Conservation (phyloP, 2,888 invertebrate genomes). For the Athalia rosae region DNA sequence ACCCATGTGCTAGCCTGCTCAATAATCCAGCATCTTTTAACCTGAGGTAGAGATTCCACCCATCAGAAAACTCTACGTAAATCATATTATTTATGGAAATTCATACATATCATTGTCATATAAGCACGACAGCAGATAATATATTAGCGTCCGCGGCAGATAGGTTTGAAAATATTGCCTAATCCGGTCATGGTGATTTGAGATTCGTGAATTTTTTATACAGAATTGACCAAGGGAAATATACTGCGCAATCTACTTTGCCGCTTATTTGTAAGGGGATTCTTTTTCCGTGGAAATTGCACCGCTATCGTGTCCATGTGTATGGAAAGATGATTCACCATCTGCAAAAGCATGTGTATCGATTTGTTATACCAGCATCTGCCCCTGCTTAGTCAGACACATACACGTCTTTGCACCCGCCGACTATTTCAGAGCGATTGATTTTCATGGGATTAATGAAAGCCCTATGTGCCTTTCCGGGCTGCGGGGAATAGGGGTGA, state of each 20-base stretch:
- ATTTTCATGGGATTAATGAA: neutral
- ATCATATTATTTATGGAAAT: conserved; percentile 5
- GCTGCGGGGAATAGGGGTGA: no score
- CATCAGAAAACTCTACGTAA: conserved; percentile 77
- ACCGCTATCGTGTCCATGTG: neutral
- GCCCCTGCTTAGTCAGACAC: conserved; percentile 19
- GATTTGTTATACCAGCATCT: conserved; percentile 19
- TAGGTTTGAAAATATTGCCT: no score
- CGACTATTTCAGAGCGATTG: neutral
- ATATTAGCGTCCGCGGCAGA: no score
- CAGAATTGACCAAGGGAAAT: no score
- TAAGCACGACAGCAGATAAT: no score
- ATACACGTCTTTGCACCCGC: neutral
- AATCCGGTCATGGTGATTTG: no score
- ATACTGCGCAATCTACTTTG: no score
- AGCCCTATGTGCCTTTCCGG: no score
- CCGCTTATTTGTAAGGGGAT: no score
- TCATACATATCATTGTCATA: neutral
- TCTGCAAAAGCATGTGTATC: neutral
- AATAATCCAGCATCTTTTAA: conserved; percentile 81
- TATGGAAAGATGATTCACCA: conserved; percentile 26
- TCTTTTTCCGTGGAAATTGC: no score
- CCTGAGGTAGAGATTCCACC: conserved; percentile 80
- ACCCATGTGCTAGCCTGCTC: conserved; percentile 85
- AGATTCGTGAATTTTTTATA: no score